Percentiles rank a stretch among this genome's conserved stretches.
These are phyloP conservation scores for Urocolius indicus DNA, from an alignment of 2,113 vertebrate species.

Conservation along the genomic window DNA sequence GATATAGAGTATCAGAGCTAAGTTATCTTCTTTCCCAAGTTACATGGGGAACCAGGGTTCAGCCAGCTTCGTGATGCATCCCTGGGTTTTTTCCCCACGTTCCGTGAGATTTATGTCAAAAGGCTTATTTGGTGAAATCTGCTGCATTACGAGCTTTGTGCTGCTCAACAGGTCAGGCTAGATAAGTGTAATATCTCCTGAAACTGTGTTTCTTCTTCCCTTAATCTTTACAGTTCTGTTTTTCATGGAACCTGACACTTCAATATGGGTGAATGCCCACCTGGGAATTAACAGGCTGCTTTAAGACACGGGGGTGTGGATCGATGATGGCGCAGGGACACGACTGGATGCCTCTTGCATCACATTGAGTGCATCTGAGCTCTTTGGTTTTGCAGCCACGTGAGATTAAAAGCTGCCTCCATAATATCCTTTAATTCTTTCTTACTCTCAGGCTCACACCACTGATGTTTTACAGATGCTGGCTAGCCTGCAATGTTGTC, in stretches of 20 bases:
- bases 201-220: neutral
- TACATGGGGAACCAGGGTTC: neutral
- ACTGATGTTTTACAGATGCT: slow-evolving; percentile 22
- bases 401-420: neutral
- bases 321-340: accelerated
- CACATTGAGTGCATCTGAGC: neutral
- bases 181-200: neutral
- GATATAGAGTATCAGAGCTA: neutral
- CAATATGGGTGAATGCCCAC: neutral
- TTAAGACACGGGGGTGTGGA: accelerated
- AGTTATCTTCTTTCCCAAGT: neutral
- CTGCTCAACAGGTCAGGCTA: neutral
- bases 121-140: neutral
- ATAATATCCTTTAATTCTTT: slow-evolving; percentile 34
- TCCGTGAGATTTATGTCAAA: neutral
- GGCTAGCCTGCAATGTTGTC: slow-evolving; percentile 53
- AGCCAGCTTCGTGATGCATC: neutral
- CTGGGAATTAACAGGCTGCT: neutral
- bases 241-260: neutral
- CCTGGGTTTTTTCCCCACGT: neutral
- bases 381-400: neutral
- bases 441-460: neutral
- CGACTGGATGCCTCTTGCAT: neutral
- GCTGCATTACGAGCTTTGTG: neutral
- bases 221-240: neutral